Percentiles rank a stretch among this genome's conserved stretches.
phyloP scores from a whole-genome alignment of 2,113 vertebrate genomes.

The Carollia perspicillata region DNA sequence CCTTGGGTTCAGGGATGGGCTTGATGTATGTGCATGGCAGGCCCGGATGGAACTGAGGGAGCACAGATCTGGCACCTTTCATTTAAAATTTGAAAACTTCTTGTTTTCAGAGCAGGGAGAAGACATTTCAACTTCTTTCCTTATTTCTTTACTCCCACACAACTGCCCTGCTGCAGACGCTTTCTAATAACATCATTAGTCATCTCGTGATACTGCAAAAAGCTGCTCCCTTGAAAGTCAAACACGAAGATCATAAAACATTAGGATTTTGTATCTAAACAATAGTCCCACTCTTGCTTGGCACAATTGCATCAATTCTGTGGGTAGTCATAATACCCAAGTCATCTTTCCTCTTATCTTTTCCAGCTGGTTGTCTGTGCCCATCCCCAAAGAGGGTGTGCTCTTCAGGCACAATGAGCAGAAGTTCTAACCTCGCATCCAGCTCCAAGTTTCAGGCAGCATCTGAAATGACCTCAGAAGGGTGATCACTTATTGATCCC shows the following conservation, averaged over 20 bases:
- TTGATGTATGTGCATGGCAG: not conserved
- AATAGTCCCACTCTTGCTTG: not conserved
- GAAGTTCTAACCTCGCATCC: fast-evolving
- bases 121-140: not conserved
- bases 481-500: not conserved
- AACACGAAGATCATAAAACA: not conserved
- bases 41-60: not conserved
- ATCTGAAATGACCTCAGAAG: not conserved
- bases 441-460: fast-evolving
- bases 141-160: not conserved
- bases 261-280: not conserved
- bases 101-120: not conserved
- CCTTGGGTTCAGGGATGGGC: not conserved
- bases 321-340: not conserved
- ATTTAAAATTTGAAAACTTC: not conserved
- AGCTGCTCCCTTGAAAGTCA: not conserved
- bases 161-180: not conserved
- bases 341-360: not conserved
- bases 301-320: not conserved
- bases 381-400: not conserved
- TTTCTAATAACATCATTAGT: not conserved
- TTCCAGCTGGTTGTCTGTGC: not conserved
- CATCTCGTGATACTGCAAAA: not conserved
- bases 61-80: not conserved
- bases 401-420: not conserved